Percentiles rank a stretch among this genome's conserved stretches.
These are phyloP conservation scores for Gymnosoma rotundatum DNA, from an alignment of 2,888 invertebrate species.

Conservation along the genomic window DNA sequence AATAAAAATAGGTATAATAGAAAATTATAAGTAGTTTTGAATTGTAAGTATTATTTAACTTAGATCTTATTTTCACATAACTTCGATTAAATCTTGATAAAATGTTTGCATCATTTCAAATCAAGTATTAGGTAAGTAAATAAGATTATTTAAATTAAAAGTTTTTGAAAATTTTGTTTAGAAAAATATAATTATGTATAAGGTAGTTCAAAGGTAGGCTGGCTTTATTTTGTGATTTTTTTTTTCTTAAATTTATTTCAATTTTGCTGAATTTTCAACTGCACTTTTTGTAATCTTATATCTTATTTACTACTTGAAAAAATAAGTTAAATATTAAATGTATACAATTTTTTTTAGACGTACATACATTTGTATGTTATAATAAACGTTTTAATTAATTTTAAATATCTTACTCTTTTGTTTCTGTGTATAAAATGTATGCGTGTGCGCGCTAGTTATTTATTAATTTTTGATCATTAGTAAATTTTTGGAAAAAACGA, in stretches of 20 bases:
- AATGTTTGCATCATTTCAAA: neutral
- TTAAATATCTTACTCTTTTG: slow-evolving; percentile 60
- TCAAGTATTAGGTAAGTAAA: neutral
- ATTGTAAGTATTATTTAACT: neutral
- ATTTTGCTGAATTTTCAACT: slow-evolving; percentile 20
- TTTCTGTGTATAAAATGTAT: slow-evolving; percentile 32
- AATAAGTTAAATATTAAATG: slow-evolving; percentile 43
- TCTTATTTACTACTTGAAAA: slow-evolving; percentile 35
- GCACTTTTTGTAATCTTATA: slow-evolving; percentile 14
- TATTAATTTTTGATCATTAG: slow-evolving; percentile 13
- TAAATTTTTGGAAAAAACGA: neutral
- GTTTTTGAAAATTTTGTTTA: slow-evolving; percentile 27
- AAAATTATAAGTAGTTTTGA: neutral
- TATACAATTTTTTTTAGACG: slow-evolving; percentile 1
- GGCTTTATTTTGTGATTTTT: slow-evolving; percentile 23
- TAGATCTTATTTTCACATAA: neutral
- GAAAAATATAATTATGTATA: slow-evolving; percentile 47
- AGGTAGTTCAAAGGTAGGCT: slow-evolving; percentile 47
- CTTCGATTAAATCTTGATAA: neutral
- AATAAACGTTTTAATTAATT: slow-evolving; percentile 10
- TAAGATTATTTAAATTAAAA: too few relatives aligned
- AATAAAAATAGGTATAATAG: slow-evolving; percentile 5
- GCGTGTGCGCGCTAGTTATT: slow-evolving; percentile 28
- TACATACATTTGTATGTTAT: slow-evolving; percentile 16
- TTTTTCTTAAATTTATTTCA: slow-evolving; percentile 9